Base-by-base conservation (phyloP, 2,113 vertebrate genomes). In the Dasypus novemcinctus region DNA sequence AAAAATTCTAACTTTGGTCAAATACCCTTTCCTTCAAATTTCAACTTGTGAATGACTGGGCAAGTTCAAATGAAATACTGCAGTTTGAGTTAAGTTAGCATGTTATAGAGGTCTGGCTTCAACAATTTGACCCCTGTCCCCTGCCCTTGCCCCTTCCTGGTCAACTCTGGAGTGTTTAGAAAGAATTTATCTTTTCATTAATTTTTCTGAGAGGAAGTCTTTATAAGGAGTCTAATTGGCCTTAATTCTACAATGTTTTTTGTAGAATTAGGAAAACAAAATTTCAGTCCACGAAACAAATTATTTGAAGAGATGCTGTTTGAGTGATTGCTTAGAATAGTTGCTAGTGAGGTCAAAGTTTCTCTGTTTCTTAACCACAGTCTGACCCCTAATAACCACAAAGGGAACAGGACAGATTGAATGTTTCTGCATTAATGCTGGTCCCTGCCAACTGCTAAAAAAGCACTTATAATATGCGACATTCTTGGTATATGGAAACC, bases 171-270 rank as follows among this genome's bases (percentile, higher is more conserved):
- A 90, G 21, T 69, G 38, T 85, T 86, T 87, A 83, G 66, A 80
- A 80, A 46, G 72, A 79, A 68, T 72, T 95, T 87, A 87, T 87
- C 85, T 88, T 94, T 92, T 66, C 38, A 66, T 95, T 87, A 90
- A 33, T 87, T 96, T 92, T 92, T 90, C 81, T 93, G 63, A 95
- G 84, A 95, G 93, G 75, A 89, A 93, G 69, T 66, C 36, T 12
- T 87, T 95, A 63, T 80, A 63, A 82, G 11, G 57, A 94, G 57
- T 82, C 68, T 68, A 94, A 89, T 82, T 87, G 94, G 90, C 85
- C 57, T 87, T 88, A 71, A 52, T 75, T 87, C 38, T 80, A 49
- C 46, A 68, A 81, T 76, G 29, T 76, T 93, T 38, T 69, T 90
- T 43, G 25, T 49, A 81, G 31, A 82, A 59, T 93, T 91, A 94